Conservation (phyloP, 2,888 invertebrate species). For the Coremacera marginata region DNA sequence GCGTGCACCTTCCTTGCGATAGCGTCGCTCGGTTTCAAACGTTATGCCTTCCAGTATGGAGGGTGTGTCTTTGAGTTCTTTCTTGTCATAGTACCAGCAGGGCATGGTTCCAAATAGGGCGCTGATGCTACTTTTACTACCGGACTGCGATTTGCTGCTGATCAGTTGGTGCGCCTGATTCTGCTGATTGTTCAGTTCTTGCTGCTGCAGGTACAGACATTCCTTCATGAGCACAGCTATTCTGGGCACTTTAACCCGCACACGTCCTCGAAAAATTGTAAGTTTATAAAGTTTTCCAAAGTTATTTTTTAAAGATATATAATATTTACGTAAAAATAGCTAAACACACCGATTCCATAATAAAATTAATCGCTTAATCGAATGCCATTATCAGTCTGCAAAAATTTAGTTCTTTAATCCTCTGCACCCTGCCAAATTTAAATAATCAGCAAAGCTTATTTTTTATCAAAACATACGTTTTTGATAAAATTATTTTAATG, state of each 20-base stretch:
- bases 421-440: too few relatives aligned
- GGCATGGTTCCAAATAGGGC: conserved; percentile 75
- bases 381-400: too few relatives aligned
- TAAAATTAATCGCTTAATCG: too few relatives aligned
- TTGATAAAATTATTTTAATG: too few relatives aligned
- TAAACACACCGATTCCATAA: too few relatives aligned
- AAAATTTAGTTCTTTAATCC: too few relatives aligned
- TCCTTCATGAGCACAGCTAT: conserved; percentile 36
- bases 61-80: conserved; percentile 81
- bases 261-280: too few relatives aligned
- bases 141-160: not conserved
- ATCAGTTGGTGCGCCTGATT: not conserved
- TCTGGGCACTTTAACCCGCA: not conserved
- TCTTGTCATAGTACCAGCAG: conserved; percentile 98
- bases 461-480: too few relatives aligned
- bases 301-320: too few relatives aligned
- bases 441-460: too few relatives aligned
- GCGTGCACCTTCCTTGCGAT: conserved; percentile 94
- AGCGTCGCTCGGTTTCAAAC: conserved; percentile 89
- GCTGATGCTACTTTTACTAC: not conserved
- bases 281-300: not conserved
- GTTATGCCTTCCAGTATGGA: conserved; percentile 91
- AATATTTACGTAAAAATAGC: too few relatives aligned
- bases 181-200: conserved; percentile 20
- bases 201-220: conserved; percentile 32